Conservation (phyloP, 2,888 invertebrate genomes). For the Trichogramma dendrolimi region DNA sequence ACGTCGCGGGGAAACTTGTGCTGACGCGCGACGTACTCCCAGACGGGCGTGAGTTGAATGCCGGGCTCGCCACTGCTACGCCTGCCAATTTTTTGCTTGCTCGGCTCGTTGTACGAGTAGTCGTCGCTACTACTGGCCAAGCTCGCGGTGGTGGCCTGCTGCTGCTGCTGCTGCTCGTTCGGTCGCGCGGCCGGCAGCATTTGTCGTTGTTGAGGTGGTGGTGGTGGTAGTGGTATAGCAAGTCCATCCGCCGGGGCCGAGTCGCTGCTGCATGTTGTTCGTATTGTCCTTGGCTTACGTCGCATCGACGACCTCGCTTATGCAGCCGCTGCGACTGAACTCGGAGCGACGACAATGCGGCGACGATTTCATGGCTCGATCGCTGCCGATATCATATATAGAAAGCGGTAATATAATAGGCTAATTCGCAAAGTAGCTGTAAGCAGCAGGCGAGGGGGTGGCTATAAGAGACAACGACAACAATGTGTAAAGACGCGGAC, state of each 20-base stretch:
- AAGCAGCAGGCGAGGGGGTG: no score
- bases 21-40: slow-evolving; percentile 67
- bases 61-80: slow-evolving; percentile 35
- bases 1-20: slow-evolving; percentile 66
- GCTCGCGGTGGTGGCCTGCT: slow-evolving; percentile 36
- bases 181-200: slow-evolving; percentile 46
- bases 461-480: no score
- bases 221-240: not conserved
- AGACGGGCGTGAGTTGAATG: slow-evolving; percentile 68
- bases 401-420: no score
- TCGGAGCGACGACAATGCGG: not conserved
- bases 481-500: slow-evolving; percentile 6
- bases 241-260: not conserved
- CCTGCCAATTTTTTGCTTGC: not conserved
- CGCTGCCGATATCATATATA: no score
- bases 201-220: slow-evolving; percentile 49
- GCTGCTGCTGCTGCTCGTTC: slow-evolving; percentile 29
- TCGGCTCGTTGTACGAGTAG: not conserved
- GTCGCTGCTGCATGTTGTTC: slow-evolving; percentile 35
- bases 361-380: not conserved
- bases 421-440: no score
- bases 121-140: slow-evolving; percentile 26
- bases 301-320: slow-evolving; percentile 2
- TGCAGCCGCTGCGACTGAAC: not conserved
- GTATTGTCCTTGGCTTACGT: slow-evolving; percentile 38